Conservation (phyloP, 2,113 vertebrate species). For the Junco hyemalis region DNA sequence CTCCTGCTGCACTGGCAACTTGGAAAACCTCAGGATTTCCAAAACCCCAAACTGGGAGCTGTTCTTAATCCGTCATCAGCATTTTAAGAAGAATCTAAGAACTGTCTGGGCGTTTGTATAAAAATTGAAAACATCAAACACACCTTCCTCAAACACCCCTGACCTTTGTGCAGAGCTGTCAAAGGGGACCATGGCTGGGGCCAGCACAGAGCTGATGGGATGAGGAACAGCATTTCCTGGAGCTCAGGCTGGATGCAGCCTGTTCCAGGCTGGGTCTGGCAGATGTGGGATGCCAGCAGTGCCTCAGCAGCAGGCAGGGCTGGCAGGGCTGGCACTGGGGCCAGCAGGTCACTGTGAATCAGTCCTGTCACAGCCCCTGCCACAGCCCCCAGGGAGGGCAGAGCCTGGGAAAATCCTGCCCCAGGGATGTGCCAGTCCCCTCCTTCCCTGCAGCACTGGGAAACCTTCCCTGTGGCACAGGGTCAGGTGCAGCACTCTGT, state of each 20-base stretch:
- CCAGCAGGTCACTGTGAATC: neutral
- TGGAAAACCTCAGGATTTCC: constrained; percentile 20
- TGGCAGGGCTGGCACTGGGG: neutral
- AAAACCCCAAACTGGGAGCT: neutral
- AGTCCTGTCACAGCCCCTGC: neutral
- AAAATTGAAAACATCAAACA: neutral
- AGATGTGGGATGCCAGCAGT: neutral
- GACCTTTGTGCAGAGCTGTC: neutral
- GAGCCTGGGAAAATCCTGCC: neutral
- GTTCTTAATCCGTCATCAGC: neutral
- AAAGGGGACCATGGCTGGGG: neutral
- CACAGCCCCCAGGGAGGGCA: neutral
- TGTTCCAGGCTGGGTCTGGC: neutral
- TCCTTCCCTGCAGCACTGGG: neutral
- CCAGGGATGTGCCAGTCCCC: neutral
- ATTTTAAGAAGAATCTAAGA: constrained; percentile 1
- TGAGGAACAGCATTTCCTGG: neutral
- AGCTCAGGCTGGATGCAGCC: neutral
- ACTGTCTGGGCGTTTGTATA: neutral
- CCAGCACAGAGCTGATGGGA: accelerated
- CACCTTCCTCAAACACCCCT: neutral
- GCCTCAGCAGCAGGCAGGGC: neutral
- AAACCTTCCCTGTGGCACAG: neutral
- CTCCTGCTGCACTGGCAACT: neutral
- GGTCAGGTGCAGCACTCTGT: neutral